Evolutionary conservation across 2,797 vertebrate genomes (phyloP), one percentile per base, ranked within the genome.

Genomic region (Ptychadena robeensis): DNA sequence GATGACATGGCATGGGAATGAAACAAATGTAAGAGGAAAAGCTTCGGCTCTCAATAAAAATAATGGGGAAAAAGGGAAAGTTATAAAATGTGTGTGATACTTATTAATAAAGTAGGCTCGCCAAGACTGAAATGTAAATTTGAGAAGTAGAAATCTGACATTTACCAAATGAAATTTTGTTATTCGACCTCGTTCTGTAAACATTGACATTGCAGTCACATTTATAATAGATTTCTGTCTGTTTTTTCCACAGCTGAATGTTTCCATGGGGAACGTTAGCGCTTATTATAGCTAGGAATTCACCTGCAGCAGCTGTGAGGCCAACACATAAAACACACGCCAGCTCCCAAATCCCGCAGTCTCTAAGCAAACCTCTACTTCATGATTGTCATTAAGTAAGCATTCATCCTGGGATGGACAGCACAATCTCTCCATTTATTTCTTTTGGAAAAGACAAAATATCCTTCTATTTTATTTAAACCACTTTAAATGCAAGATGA

Each of bases 141-240:
- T 73, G 38, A 18, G 35, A 86, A 88, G 76, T 86, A 72, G 28
- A 65, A 80, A 86, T 83, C 89, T 93, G 91, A 91, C 90, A 92
- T 94, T 94, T 94, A 90, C 89, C 73, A 82, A 93, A 88, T 88
- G 89, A 88, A 91, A 89, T 90, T 91, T 89, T 90, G 84, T 90
- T 93, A 89, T 91, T 92, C 93, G 92, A 93, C 92, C 91, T 93
- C 89, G 85, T 86, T 92, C 86, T 89, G 91, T 92, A 94, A 94
- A 93, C 90, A 93, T 91, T 94, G 92, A 93, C 90, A 90, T 90
- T 93, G 85, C 86, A 85, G 87, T 92, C 90, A 88, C 89, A 90
- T 88, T 88, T 91, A 87, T 92, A 93, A 91, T 91, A 92, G 89
- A 91, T 93, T 93, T 93, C 88, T 90, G 90, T 90, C 91, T 91